Conservation (phyloP, 2,888 invertebrate species). For the Idaea dimidiata region DNA sequence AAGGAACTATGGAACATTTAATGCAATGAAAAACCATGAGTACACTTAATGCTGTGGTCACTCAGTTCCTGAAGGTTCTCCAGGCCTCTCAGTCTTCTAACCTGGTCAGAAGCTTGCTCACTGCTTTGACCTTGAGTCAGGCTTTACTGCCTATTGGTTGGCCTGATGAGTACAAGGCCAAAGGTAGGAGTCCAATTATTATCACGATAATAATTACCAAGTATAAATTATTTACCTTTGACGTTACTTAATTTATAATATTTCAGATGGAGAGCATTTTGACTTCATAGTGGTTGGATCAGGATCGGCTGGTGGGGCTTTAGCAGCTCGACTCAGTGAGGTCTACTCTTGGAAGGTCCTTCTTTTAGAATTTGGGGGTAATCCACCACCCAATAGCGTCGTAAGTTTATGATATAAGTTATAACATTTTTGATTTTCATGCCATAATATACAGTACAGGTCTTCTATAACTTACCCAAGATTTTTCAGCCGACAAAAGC, state of each 20-base stretch:
- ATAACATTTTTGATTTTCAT: neutral
- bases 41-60: slow-evolving; percentile 41
- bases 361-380: slow-evolving; percentile 51
- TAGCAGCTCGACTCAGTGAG: slow-evolving; percentile 51
- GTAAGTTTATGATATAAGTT: slow-evolving; percentile 28
- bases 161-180: slow-evolving; percentile 48
- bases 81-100: slow-evolving; percentile 39
- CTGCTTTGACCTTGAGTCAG: slow-evolving; percentile 48
- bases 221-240: too few relatives aligned
- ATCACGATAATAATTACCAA: too few relatives aligned
- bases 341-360: slow-evolving; percentile 38
- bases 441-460: neutral
- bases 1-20: too few relatives aligned
- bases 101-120: slow-evolving; percentile 47
- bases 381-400: slow-evolving; percentile 51
- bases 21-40: slow-evolving; percentile 25
- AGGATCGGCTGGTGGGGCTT: slow-evolving; percentile 50
- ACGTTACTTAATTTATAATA: slow-evolving; percentile 4
- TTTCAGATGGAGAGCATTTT: slow-evolving; percentile 46
- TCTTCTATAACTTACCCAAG: neutral
- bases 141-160: slow-evolving; percentile 52
- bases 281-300: slow-evolving; percentile 56
- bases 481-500: neutral
- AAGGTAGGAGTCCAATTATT: slow-evolving; percentile 35
- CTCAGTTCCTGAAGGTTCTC: slow-evolving; percentile 43